phyloP scores from a whole-genome alignment of 1,140 invertebrate genomes.

The Mactra quadrangularis region DNA sequence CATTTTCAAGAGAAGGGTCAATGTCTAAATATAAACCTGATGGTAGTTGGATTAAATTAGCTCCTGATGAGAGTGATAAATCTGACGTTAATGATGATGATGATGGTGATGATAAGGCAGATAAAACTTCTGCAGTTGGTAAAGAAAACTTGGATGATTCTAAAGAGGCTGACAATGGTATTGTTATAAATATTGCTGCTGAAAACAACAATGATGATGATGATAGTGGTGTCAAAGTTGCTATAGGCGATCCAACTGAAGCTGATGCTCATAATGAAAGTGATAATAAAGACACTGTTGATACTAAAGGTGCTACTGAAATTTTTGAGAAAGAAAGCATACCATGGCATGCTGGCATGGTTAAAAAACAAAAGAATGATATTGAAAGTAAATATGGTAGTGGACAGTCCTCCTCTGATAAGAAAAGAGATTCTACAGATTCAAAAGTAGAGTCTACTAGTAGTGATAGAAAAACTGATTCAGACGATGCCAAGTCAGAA shows the following conservation, averaged over 20 bases:
- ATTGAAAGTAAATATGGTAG: conserved; percentile 83
- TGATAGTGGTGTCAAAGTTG: not conserved
- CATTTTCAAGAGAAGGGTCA: conserved; percentile 38
- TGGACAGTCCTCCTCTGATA: not conserved
- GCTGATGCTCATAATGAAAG: not conserved
- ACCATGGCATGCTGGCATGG: conserved; percentile 86
- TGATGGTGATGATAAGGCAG: not conserved
- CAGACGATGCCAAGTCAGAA: not conserved
- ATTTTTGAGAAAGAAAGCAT: conserved; percentile 87
- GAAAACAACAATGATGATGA: not conserved
- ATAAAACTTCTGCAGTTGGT: not conserved
- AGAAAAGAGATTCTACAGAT: not conserved
- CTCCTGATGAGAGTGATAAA: conserved; percentile 26
- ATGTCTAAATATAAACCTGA: conserved; percentile 71
- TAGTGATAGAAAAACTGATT: not conserved
- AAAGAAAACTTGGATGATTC: not conserved
- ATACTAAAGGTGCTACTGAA: conserved; percentile 58
- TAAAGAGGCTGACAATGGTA: not conserved
- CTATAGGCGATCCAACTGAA: not conserved
- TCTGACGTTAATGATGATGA: conserved; percentile 1
- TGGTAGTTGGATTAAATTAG: conserved; percentile 74
- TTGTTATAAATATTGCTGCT: conserved; percentile 16
- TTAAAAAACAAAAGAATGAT: conserved; percentile 86
- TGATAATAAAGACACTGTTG: conserved; percentile 25
- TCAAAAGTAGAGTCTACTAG: conserved; percentile 8